These are phyloP conservation scores for Microcebus ravelobensis DNA, from an alignment of 2,113 vertebrate species.

Conservation along the genomic window DNA sequence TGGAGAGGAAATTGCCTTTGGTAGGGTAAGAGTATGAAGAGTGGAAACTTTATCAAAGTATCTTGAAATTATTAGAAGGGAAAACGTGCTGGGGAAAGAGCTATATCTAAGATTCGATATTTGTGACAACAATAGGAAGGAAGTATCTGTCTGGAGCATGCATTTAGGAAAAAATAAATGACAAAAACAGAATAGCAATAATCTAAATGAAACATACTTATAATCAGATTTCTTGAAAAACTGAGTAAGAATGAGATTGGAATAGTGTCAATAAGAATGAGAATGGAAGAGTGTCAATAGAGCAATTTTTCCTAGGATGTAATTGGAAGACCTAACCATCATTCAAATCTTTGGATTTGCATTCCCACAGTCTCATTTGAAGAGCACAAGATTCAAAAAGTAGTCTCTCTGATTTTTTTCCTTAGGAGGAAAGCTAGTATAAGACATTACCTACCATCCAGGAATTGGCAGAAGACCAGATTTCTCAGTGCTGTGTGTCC, in stretches of 20 bases:
- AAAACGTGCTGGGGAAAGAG: not conserved
- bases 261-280: not conserved
- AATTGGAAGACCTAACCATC: not conserved
- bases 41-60: not conserved
- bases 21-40: accelerated
- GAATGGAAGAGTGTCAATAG: not conserved
- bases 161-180: not conserved
- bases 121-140: not conserved
- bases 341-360: conserved; percentile 70
- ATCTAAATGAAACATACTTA: not conserved
- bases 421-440: not conserved
- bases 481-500: not conserved
- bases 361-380: conserved; percentile 20
- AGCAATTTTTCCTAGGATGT: not conserved
- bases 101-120: not conserved
- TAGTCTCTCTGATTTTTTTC: not conserved
- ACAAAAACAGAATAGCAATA: not conserved
- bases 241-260: not conserved
- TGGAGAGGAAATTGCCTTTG: not conserved
- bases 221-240: not conserved
- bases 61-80: not conserved
- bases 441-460: not conserved
- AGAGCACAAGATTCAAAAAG: not conserved
- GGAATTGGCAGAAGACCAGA: not conserved
- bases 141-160: not conserved